Evolutionary conservation across 2,888 invertebrate genomes (phyloP).

Genomic region (Thera britannica): DNA sequence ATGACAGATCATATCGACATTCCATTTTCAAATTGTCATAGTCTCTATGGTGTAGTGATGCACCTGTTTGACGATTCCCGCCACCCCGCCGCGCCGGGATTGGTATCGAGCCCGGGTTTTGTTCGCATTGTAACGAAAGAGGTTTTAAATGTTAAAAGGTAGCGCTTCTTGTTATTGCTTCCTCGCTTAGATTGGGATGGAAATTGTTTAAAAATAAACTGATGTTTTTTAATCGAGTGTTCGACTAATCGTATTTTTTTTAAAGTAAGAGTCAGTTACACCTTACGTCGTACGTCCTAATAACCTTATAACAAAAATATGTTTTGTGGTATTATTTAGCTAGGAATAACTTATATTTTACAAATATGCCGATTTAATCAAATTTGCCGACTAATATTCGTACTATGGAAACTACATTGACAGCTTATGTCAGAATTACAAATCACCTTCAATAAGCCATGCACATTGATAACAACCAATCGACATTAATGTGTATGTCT

Average conservation of each 20-base stretch:
- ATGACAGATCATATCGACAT: conserved; percentile 63
- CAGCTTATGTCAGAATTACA: conserved; percentile 8
- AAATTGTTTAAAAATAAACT: conserved; percentile 17
- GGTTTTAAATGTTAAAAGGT: conserved; percentile 25
- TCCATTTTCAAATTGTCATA: conserved; percentile 62
- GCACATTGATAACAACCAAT: conserved; percentile 27
- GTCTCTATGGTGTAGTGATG: conserved; percentile 45
- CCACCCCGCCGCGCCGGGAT: conserved; percentile 64
- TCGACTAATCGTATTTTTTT: not conserved
- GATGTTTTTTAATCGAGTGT: not conserved
- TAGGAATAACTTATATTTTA: no score
- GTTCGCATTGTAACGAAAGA: conserved; percentile 35
- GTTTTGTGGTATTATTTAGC: no score
- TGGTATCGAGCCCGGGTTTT: conserved; percentile 55
- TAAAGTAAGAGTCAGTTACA: no score
- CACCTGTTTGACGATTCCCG: conserved; percentile 55
- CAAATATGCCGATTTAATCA: no score
- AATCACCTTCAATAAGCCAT: conserved; percentile 23
- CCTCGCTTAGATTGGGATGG: conserved; percentile 23
- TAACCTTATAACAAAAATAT: no score
- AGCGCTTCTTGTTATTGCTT: conserved; percentile 35
- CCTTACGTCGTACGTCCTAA: no score
- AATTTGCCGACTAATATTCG: no score
- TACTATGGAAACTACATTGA: not conserved
- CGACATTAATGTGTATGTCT: conserved; percentile 36